These are phyloP conservation scores for Chunga burmeisteri DNA, from an alignment of 2,113 vertebrate genomes.

Conservation along the genomic window DNA sequence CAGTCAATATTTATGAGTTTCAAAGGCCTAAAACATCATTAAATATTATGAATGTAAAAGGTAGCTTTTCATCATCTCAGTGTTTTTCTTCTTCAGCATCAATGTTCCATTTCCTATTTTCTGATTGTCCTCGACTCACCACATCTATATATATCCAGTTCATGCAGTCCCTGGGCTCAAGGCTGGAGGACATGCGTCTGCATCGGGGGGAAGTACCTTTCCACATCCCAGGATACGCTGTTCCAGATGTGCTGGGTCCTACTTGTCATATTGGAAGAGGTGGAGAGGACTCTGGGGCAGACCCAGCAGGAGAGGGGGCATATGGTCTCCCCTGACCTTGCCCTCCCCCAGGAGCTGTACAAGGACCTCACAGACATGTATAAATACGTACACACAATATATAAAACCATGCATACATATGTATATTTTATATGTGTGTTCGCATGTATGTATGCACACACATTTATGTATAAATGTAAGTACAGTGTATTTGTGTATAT, in stretches of 20 bases:
- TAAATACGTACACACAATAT: neutral
- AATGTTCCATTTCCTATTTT: neutral
- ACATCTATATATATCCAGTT: neutral
- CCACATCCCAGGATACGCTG: neutral
- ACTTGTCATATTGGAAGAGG: neutral
- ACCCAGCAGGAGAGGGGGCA: neutral
- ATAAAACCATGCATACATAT: too few species aligned
- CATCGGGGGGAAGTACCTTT: neutral
- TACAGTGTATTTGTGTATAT: too few species aligned
- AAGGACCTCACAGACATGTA: neutral
- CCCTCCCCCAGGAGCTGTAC: neutral
- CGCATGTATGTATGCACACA: too few species aligned
- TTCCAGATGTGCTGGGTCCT: neutral
- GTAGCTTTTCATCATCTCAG: neutral
- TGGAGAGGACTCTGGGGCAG: neutral
- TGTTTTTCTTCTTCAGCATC: neutral
- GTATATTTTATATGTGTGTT: neutral
- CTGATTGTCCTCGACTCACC: neutral
- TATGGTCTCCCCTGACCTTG: neutral
- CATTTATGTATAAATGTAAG: accelerated
- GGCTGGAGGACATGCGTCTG: neutral
- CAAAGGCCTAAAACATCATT: neutral
- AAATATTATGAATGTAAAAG: neutral
- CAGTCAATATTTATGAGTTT: neutral
- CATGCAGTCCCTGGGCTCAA: neutral